Evolutionary conservation across 1,140 invertebrate species (phyloP), one percentile per base, ranked within the genome.

Genomic region (Microplitis demolitor): DNA sequence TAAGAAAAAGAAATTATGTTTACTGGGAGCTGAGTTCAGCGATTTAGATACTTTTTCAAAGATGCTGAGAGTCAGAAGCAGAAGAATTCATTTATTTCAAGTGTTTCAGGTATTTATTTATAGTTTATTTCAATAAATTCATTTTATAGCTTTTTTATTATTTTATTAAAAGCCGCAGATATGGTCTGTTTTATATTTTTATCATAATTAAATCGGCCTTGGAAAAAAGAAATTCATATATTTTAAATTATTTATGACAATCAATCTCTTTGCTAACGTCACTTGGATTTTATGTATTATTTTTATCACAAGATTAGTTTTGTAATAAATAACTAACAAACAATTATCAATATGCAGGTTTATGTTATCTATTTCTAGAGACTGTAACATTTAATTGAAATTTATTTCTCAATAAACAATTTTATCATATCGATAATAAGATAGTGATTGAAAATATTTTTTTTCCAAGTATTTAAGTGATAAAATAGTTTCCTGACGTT

Each of bases 1-100:
- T 64, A 87, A 89, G 77, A 90, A 92, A 74, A 89, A 89, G 76
- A 82, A 88, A 72, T 83, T 91, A 74, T 91, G 90, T 76, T 85
- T 91, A 33, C 81, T 93, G 16, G 86, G 88, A 53, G 80, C 87
- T 35, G 93, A 95, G 87, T 90, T 96, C 72, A 89, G 90, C 56
- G 88, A 94, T 82, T 78, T 95, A 75, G 90, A 93, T 66, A 90
- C 91, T 39, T 94, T 96, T 84, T 88, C 90, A 75, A 87, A 91
- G 77, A 88, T 96, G 77, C 83, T 96, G 50, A 92, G 91, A 75
- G 90, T 93, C 66, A 90, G 90, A 78, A 91, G 91, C 71, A 91
- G 91, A 74, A 90, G 93, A 76, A 88, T 90, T 66, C 85, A 90
- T 66, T 84, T 94, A 54, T 79, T 93, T 60, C 89, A 90, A 78